Conservation (phyloP, 2,797 vertebrate genomes). For the Rhabdophis nuchalis region DNA sequence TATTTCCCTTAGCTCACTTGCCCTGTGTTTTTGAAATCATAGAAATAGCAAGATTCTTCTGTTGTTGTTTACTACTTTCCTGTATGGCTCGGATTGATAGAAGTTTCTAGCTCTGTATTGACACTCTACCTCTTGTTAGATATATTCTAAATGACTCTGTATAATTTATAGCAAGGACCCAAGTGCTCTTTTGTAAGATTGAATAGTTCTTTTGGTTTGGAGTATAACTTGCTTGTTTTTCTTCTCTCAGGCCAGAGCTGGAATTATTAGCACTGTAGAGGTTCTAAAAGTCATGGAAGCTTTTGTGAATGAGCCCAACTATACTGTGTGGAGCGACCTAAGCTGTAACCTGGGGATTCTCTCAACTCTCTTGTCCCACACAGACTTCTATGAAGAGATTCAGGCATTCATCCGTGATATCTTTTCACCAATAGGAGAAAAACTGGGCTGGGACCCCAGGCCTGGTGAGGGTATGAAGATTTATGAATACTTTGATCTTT, state of each 20-base stretch:
- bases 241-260: constrained; percentile 85
- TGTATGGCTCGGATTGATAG: neutral
- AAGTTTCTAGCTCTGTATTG: neutral
- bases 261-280: constrained; percentile 96
- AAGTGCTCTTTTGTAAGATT: neutral
- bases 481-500: neutral
- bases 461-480: constrained; percentile 85
- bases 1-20: neutral
- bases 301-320: constrained; percentile 97
- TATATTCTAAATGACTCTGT: neutral
- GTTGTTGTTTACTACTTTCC: neutral
- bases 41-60: neutral
- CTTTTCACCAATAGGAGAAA: constrained; percentile 90
- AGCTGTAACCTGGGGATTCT: constrained; percentile 97
- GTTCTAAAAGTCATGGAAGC: constrained; percentile 98
- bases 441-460: constrained; percentile 94
- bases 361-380: constrained; percentile 92
- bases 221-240: constrained; percentile 55
- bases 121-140: neutral
- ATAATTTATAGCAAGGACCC: neutral
- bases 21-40: neutral
- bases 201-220: constrained; percentile 25
- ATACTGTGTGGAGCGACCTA: constrained; percentile 98
- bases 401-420: constrained; percentile 93
- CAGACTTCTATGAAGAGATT: constrained; percentile 95